Conservation (phyloP, 2,113 vertebrate genomes). For the Zingel zingel region DNA sequence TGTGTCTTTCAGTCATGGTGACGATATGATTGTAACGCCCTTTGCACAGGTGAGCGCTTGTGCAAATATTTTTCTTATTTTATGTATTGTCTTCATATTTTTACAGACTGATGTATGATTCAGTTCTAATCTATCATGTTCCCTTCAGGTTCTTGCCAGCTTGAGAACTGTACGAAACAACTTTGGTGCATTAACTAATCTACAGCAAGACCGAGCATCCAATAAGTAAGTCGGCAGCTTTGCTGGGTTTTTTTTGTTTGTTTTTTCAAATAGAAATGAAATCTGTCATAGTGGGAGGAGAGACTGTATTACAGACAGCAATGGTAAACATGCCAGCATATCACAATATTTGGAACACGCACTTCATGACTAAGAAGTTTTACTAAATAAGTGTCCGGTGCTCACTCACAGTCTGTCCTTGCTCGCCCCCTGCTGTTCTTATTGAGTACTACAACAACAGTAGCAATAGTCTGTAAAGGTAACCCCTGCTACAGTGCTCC, state of each 20-base stretch:
- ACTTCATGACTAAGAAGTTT: slow-evolving; percentile 12
- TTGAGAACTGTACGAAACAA: slow-evolving; percentile 98
- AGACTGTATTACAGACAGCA: slow-evolving; percentile 1
- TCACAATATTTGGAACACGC: neutral
- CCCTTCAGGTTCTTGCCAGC: slow-evolving; percentile 94
- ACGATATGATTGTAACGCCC: slow-evolving; percentile 99
- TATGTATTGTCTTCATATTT: neutral
- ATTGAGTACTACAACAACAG: slow-evolving; percentile 64
- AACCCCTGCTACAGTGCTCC: neutral
- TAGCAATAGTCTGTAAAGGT: neutral
- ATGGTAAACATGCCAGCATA: neutral
- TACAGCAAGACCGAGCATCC: slow-evolving; percentile 94
- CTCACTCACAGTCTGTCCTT: slow-evolving; percentile 9
- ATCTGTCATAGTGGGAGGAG: neutral
- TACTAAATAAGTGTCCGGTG: neutral
- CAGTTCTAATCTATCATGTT: neutral
- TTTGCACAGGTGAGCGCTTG: slow-evolving; percentile 96
- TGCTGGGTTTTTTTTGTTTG: neutral
- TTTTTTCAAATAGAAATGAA: neutral
- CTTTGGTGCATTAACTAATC: slow-evolving; percentile 97
- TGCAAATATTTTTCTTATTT: neutral
- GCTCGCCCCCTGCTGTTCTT: slow-evolving; percentile 67
- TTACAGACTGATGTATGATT: neutral
- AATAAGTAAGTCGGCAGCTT: slow-evolving; percentile 90
- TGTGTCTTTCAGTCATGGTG: slow-evolving; percentile 92